These are phyloP conservation scores for Bubalus kerabau DNA, from an alignment of 2,113 vertebrate species.

Conservation along the genomic window DNA sequence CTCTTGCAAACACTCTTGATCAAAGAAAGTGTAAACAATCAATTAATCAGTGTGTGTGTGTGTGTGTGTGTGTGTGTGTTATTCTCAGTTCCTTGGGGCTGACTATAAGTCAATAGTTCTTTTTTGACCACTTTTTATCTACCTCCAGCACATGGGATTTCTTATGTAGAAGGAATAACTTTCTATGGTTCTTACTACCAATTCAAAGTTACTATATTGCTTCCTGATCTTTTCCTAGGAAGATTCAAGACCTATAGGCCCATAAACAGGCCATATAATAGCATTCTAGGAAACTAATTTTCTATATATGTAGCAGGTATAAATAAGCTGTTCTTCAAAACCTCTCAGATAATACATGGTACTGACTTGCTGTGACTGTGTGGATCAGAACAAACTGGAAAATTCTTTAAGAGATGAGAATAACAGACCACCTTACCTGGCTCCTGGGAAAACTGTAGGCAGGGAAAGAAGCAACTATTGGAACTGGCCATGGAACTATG, in stretches of 20 bases:
- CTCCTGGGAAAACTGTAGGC: background rate
- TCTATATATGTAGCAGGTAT: background rate
- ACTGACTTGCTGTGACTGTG: background rate
- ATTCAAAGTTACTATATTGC: background rate
- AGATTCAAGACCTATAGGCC: background rate
- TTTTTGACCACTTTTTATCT: background rate
- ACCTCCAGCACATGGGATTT: background rate
- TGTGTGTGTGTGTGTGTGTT: background rate
- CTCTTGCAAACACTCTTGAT: background rate
- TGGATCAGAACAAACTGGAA: background rate
- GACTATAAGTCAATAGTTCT: background rate
- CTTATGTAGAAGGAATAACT: background rate
- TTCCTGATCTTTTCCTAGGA: background rate
- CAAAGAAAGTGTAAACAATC: background rate
- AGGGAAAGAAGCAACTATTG: background rate
- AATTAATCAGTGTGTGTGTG: background rate
- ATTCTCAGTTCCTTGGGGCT: background rate
- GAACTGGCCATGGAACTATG: background rate
- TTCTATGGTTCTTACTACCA: background rate
- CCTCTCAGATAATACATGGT: background rate
- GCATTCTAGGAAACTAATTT: background rate
- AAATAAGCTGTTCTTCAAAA: background rate
- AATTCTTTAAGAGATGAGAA: background rate
- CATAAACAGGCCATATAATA: background rate
- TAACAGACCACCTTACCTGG: background rate